A percentile compares a stretch with the other conserved stretches of the same genome.
phyloP scores from a whole-genome alignment of 2,797 vertebrate genomes.

The Fratercula arctica region DNA sequence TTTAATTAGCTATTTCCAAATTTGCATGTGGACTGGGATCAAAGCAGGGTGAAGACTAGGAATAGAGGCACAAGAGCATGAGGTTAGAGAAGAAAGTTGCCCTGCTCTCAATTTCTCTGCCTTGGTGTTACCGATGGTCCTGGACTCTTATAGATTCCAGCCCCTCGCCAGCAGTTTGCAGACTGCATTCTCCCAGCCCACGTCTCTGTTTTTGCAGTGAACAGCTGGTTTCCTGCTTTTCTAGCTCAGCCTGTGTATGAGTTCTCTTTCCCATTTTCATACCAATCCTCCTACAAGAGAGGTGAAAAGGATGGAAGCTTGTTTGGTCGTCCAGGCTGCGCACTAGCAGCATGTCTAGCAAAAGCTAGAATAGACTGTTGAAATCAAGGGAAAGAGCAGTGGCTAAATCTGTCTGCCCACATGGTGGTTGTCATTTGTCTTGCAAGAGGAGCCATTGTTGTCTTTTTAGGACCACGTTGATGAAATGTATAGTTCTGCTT shows the following conservation, averaged over 20 bases:
- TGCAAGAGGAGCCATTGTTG: not conserved
- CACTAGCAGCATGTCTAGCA: not conserved
- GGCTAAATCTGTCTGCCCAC: not conserved
- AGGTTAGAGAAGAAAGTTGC: not conserved
- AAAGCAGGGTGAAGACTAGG: not conserved
- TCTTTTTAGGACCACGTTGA: not conserved
- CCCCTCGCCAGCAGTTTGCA: not conserved
- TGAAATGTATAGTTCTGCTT: not conserved
- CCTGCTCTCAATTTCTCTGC: not conserved
- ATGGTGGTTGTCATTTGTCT: not conserved
- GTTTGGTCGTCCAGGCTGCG: not conserved
- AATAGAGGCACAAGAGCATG: not conserved
- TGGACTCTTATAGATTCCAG: not conserved
- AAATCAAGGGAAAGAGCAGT: not conserved
- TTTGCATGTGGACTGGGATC: not conserved
- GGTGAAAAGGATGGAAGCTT: not conserved
- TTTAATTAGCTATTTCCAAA: slow-evolving; percentile 25
- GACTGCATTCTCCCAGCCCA: not conserved
- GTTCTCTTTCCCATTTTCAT: not conserved
- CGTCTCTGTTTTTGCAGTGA: not conserved
- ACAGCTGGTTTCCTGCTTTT: not conserved
- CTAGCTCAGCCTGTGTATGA: not conserved
- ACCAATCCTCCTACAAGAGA: not conserved
- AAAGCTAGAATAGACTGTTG: not conserved
- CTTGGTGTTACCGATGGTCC: not conserved